Percentiles rank a stretch among this genome's conserved stretches.
These are phyloP conservation scores for Hypomecis punctinalis DNA, from an alignment of 2,888 invertebrate species.

Conservation along the genomic window DNA sequence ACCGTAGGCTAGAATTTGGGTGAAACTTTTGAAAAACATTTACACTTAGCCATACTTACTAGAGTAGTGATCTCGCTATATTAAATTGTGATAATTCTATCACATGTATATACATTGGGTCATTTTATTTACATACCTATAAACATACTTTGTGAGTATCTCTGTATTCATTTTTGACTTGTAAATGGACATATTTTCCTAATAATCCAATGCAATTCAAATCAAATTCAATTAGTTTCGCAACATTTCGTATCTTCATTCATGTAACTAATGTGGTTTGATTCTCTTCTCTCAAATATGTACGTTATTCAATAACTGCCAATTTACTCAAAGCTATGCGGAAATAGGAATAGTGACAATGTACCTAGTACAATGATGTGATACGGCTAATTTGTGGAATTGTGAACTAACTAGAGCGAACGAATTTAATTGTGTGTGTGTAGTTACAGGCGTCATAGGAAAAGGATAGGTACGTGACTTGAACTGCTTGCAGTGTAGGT, in stretches of 20 bases:
- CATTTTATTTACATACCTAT: too few relatives aligned
- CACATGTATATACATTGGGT: too few relatives aligned
- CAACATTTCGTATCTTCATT: constrained; percentile 26
- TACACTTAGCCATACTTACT: too few relatives aligned
- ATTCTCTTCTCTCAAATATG: constrained; percentile 13
- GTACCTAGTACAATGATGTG: constrained; percentile 13
- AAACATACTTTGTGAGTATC: too few relatives aligned
- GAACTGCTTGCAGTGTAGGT: too few relatives aligned
- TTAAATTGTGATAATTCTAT: too few relatives aligned
- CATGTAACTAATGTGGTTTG: constrained; percentile 26
- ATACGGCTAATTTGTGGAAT: constrained; percentile 17
- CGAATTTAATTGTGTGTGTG: constrained; percentile 23
- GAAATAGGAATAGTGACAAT: neutral
- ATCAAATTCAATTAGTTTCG: constrained; percentile 4
- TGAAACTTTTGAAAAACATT: too few relatives aligned
- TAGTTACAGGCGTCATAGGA: constrained; percentile 4
- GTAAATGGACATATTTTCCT: constrained; percentile 1
- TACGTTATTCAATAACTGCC: constrained; percentile 19
- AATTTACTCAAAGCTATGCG: constrained; percentile 24
- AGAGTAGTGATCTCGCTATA: too few relatives aligned
- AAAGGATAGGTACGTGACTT: constrained; percentile 15
- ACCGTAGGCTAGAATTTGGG: too few relatives aligned
- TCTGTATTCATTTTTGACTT: too few relatives aligned
- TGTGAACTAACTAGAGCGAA: constrained; percentile 19
- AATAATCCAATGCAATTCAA: constrained; percentile 2